These are phyloP conservation scores for zebrafish (Danio rerio) DNA, from an alignment of 2,113 vertebrate species.

Conservation along the genomic window GRCz12tu NC_133188.1:9255501-9256000, in stretches of 20 bases:
- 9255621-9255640: too few relatives aligned
- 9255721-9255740: too few relatives aligned
- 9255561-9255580: too few relatives aligned
- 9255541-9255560: too few relatives aligned
- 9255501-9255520: too few relatives aligned
- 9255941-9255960: constrained; percentile 65
- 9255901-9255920: constrained; percentile 90
- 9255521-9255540: too few relatives aligned
- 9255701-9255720: background rate
- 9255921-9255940: constrained; percentile 74
- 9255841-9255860: constrained; percentile 79
- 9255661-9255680: too few relatives aligned
- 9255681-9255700: too few relatives aligned
- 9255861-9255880: constrained; percentile 87
- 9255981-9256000: background rate
- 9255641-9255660: background rate
- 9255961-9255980: constrained; percentile 71
- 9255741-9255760: too few relatives aligned
- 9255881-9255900: constrained; percentile 95
- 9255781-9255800: background rate
- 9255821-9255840: constrained; percentile 74
- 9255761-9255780: too few relatives aligned
- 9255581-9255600: background rate
- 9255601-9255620: too few relatives aligned
- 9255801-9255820: constrained; percentile 41